These are phyloP conservation scores for Adelges cooleyi DNA, from an alignment of 1,140 invertebrate species.

Conservation along the genomic window DNA sequence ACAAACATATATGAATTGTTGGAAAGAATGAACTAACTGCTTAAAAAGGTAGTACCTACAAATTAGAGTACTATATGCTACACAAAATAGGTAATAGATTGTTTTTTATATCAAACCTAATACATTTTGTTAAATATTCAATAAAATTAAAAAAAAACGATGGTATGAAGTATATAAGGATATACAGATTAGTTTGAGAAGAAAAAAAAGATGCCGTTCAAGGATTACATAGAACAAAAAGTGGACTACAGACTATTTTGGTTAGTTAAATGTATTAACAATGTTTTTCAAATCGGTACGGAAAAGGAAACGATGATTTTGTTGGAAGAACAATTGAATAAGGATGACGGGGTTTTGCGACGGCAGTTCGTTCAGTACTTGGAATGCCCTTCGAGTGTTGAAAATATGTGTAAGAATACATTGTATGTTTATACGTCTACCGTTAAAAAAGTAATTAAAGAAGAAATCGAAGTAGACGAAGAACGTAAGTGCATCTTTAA, in stretches of 20 bases:
- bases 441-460: not conserved
- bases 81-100: too few species aligned
- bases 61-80: too few species aligned
- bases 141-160: too few species aligned
- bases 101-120: too few species aligned
- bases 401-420: not conserved
- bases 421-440: not conserved
- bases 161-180: too few species aligned
- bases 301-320: not conserved
- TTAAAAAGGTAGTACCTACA: too few species aligned
- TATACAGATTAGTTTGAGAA: too few species aligned
- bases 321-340: not conserved
- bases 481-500: constrained; percentile 6
- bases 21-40: too few species aligned
- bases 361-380: not conserved
- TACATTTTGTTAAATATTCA: too few species aligned
- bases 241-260: constrained; percentile 5
- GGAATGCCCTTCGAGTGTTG: not conserved
- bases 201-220: too few species aligned
- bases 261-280: constrained; percentile 17
- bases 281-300: constrained; percentile 2
- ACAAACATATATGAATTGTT: too few species aligned
- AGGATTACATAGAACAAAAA: too few species aligned
- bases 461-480: constrained; percentile 14
- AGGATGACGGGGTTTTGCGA: not conserved